A percentile compares a stretch with the other conserved stretches of the same genome.
phyloP scores from a whole-genome alignment of 92 coral and sea anemone genomes.

The Parazoanthus swiftii region DNA sequence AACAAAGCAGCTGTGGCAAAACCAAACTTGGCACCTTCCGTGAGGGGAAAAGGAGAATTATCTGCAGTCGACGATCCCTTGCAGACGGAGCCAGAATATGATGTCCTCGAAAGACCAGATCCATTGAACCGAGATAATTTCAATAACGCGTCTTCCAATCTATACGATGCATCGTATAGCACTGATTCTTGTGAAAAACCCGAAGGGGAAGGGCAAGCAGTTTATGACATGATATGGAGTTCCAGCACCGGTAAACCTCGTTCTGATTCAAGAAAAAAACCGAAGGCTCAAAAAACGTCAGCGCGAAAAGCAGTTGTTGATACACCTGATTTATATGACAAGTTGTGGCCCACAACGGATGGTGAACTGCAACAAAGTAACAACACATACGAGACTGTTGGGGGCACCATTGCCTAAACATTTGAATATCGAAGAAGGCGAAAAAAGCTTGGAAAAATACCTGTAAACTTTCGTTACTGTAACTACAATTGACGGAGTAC shows the following conservation, averaged over 20 bases:
- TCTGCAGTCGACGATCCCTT: background rate
- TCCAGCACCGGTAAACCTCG: background rate
- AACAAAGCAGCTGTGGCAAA: background rate
- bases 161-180: background rate
- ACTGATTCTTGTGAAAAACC: background rate
- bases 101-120: conserved; percentile 4
- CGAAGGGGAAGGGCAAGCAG: background rate
- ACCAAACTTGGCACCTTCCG: too few species aligned
- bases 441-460: background rate
- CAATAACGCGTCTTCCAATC: background rate
- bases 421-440: too few species aligned
- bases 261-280: background rate
- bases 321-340: background rate
- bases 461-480: background rate
- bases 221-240: conserved; percentile 8
- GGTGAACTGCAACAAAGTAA: background rate
- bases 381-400: conserved; percentile 11
- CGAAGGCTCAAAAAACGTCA: background rate
- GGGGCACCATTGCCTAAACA: background rate
- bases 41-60: too few species aligned
- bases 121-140: background rate
- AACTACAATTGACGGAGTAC: too few species aligned
- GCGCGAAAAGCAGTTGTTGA: background rate
- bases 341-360: background rate
- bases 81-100: conserved; percentile 1